phyloP scores from a whole-genome alignment of 2,888 invertebrate species.

The Athalia cordata region DNA sequence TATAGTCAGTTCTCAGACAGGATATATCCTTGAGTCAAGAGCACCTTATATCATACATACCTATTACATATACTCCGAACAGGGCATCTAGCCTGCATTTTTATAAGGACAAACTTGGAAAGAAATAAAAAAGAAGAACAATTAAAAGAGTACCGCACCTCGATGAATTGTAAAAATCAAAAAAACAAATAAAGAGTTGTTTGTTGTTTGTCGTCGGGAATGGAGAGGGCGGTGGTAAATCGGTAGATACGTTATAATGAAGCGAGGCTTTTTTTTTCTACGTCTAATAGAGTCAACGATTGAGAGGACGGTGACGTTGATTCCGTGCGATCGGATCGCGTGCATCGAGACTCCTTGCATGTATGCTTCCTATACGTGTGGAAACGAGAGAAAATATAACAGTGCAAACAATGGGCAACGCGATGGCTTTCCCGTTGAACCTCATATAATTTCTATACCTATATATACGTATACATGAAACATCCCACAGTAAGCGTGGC shows the following conservation, averaged over 20 bases:
- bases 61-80: too few relatives aligned
- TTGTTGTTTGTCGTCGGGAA: too few relatives aligned
- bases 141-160: neutral
- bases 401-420: conserved; percentile 65
- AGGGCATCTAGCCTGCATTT: conserved; percentile 27
- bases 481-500: conserved; percentile 53
- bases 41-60: neutral
- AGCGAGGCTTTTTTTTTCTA: too few relatives aligned
- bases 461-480: too few relatives aligned
- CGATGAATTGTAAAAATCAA: too few relatives aligned
- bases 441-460: too few relatives aligned
- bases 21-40: neutral
- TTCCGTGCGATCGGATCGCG: neutral
- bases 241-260: neutral
- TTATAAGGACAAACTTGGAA: conserved; percentile 20
- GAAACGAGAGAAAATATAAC: neutral
- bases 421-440: conserved; percentile 7
- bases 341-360: conserved; percentile 7
- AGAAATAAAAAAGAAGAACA: neutral
- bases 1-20: conserved; percentile 62
- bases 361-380: neutral
- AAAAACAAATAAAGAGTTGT: neutral
- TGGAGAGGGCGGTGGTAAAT: neutral
- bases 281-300: too few relatives aligned
- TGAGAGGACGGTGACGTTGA: neutral